A percentile compares a stretch with the other conserved stretches of the same genome.
These are phyloP conservation scores for Coenonympha glycerion DNA, from an alignment of 2,888 invertebrate genomes.

Conservation along the genomic window DNA sequence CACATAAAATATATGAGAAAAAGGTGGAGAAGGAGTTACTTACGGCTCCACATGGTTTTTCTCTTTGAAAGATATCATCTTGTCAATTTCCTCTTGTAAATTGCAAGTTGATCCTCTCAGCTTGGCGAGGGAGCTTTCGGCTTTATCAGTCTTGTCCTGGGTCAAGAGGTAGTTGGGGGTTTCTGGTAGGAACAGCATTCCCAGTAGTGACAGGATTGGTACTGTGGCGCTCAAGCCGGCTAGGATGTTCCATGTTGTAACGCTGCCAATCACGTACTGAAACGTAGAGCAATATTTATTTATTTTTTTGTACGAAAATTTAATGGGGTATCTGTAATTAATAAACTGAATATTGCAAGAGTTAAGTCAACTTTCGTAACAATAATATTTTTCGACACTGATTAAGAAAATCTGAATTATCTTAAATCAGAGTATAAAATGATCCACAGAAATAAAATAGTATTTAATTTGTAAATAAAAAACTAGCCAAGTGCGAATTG, in stretches of 20 bases:
- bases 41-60: slow-evolving; percentile 78
- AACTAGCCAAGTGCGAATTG: too few species aligned
- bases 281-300: slow-evolving; percentile 34
- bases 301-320: too few species aligned
- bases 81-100: slow-evolving; percentile 77
- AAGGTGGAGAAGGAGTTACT: too few species aligned
- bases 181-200: slow-evolving; percentile 81
- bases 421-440: too few species aligned
- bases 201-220: slow-evolving; percentile 76
- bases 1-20: too few species aligned
- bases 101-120: slow-evolving; percentile 79
- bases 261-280: slow-evolving; percentile 78
- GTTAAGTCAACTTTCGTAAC: too few species aligned
- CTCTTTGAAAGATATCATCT: slow-evolving; percentile 76
- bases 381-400: too few species aligned
- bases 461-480: too few species aligned
- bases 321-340: too few species aligned
- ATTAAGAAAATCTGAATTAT: too few species aligned
- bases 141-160: slow-evolving; percentile 75
- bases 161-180: slow-evolving; percentile 82
- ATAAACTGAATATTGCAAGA: too few species aligned
- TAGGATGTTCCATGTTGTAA: slow-evolving; percentile 78
- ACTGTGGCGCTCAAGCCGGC: slow-evolving; percentile 79
- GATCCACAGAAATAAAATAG: too few species aligned
- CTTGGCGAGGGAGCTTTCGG: slow-evolving; percentile 74